These are phyloP conservation scores for Protaetia brevitarsis DNA, from an alignment of 1,140 invertebrate genomes.

Conservation along the genomic window DNA sequence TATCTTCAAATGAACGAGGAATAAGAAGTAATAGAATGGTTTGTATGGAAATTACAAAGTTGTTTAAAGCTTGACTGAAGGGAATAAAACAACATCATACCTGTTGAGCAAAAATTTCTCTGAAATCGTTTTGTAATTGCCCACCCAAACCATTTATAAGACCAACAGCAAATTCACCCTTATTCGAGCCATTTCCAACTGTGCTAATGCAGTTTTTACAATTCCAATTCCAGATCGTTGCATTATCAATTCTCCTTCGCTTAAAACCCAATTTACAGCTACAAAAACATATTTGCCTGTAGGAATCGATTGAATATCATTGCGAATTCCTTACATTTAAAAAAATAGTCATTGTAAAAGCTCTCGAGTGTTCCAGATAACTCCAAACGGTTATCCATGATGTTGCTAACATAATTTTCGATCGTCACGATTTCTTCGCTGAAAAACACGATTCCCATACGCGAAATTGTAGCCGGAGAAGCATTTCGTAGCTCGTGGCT, in stretches of 20 bases:
- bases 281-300: constrained; percentile 22
- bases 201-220: constrained; percentile 61
- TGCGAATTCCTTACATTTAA: constrained; percentile 50
- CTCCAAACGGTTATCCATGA: background rate
- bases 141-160: constrained; percentile 64
- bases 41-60: too few species aligned
- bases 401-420: constrained; percentile 55
- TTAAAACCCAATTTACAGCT: constrained; percentile 55
- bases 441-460: constrained; percentile 90
- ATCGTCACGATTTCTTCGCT: constrained; percentile 68
- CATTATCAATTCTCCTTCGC: constrained; percentile 56
- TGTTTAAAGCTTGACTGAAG: too few species aligned
- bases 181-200: constrained; percentile 55
- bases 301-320: background rate
- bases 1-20: constrained; percentile 41
- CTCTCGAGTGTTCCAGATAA: constrained; percentile 49
- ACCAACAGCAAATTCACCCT: constrained; percentile 61
- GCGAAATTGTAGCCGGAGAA: constrained; percentile 95
- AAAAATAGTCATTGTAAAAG: constrained; percentile 65
- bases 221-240: constrained; percentile 59
- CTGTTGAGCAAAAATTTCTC: constrained; percentile 60
- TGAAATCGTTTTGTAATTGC: constrained; percentile 55
- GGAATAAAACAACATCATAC: too few species aligned
- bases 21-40: constrained; percentile 20
- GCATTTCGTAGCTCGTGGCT: constrained; percentile 90